Percentiles rank a stretch among this genome's conserved stretches.
phyloP scores from a whole-genome alignment of 2,797 vertebrate genomes.

The Rhadinocentrus ornatus region DNA sequence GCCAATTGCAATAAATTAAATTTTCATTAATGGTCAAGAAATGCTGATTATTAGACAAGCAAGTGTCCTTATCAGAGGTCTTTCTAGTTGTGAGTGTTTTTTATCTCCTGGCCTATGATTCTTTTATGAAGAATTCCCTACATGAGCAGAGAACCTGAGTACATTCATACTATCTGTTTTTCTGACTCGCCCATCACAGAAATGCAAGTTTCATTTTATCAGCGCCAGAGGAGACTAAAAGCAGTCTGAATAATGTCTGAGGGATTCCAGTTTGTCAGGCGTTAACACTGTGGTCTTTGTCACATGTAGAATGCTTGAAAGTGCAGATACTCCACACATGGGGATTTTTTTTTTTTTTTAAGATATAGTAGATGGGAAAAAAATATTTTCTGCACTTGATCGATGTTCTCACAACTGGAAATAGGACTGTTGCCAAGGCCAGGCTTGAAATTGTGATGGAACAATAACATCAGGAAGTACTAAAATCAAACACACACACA shows the following conservation, averaged over 20 bases:
- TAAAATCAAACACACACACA: too few relatives aligned
- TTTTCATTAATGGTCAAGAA: background rate
- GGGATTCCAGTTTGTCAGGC: background rate
- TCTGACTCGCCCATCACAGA: constrained; percentile 64
- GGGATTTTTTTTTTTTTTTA: background rate
- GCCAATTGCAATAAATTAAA: background rate
- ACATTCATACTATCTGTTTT: constrained; percentile 27
- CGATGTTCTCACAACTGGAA: background rate
- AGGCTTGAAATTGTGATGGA: too few relatives aligned
- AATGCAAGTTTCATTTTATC: constrained; percentile 66
- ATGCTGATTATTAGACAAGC: background rate
- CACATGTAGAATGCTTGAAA: background rate
- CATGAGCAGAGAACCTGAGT: constrained; percentile 17
- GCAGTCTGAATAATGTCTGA: constrained; percentile 62
- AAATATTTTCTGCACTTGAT: background rate
- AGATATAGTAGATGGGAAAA: too few relatives aligned
- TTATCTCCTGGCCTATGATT: background rate
- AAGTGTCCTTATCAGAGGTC: background rate
- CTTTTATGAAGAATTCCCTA: background rate
- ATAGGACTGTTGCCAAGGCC: too few relatives aligned
- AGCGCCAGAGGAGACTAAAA: constrained; percentile 68
- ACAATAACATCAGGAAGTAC: too few relatives aligned
- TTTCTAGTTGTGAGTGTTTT: background rate
- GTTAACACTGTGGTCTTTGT: background rate
- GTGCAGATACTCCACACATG: too few relatives aligned